Base-by-base conservation (phyloP, 2,888 invertebrate genomes). In the Drymonia ruficornis region DNA sequence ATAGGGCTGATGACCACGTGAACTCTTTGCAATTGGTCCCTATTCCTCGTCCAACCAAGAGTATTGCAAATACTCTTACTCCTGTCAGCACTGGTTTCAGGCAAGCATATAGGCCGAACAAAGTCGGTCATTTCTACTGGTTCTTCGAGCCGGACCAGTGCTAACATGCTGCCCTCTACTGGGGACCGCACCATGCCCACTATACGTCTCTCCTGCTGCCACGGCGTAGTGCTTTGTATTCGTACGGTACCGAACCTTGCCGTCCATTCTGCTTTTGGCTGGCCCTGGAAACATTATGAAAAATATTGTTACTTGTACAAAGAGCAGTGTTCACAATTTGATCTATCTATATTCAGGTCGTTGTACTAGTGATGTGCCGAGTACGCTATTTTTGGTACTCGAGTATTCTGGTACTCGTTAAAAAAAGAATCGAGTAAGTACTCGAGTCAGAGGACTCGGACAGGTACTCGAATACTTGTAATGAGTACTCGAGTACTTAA, bases 101-200 rank as follows among this genome's bases (percentile, higher is more conserved):
- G 96, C 38, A 98, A 84, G 76, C 98, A 98, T 64, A 96, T 94
- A 0, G 97, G 97, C 29, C 97, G 94, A 1, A 98, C 95, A 76
- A 97, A 97, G 84, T 98, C 97, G 0, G 96, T 96, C 76, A 95
- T 94, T 54, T 91, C 91, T 0, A 97, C 94, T 0, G 96, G 94
- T 54, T 96, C 95, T 47, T 97, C 97, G 40, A 98, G 87, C 62
- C 97, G 96, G 43, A 97, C 94, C 53, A 98, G 85, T 0, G 97
- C 97, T 6, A 97, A 94, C 61, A 96, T 96, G 68, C 97, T 97
- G 19, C 98, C 98, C 83, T 97, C 97, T 0, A 98, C 97, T 0
- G 97, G 98, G 0, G 97, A 97, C 68, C 97, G 97, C 15, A 97
- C 95, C 96, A 98, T 96, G 31, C 97, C 97, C 5, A 97, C 94